Evolutionary conservation across 2,797 vertebrate species (phyloP).

Genomic region (Triplophysa yarkandensis): DNA sequence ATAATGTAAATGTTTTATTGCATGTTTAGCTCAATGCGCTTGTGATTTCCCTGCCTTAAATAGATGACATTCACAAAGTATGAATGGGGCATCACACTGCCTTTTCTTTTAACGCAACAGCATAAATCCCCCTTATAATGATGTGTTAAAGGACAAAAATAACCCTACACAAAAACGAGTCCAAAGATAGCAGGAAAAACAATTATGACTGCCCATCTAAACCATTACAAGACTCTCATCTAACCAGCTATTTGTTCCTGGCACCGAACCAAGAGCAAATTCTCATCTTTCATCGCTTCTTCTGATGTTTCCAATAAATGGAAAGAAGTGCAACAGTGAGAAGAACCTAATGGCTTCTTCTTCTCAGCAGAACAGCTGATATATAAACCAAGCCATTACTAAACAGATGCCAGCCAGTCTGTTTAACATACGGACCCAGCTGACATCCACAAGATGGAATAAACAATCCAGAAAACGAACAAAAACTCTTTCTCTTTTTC

Average conservation of each 20-base stretch:
- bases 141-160: not conserved
- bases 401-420: not conserved
- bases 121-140: not conserved
- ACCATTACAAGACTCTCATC: not conserved
- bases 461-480: not conserved
- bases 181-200: not conserved
- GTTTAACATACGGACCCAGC: not conserved
- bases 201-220: not conserved
- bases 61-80: not conserved
- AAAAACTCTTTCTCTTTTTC: constrained; percentile 12
- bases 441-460: not conserved
- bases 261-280: not conserved
- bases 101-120: not conserved
- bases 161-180: not conserved
- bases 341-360: not conserved
- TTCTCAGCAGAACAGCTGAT: not conserved
- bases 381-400: not conserved
- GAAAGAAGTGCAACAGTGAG: not conserved
- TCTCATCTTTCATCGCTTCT: not conserved
- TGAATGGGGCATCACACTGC: not conserved
- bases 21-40: not conserved
- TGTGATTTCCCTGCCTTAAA: not conserved
- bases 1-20: not conserved
- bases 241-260: constrained; percentile 11
- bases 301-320: not conserved